Base-by-base conservation (phyloP, 1,140 invertebrate genomes). In the Musca vetustissima region DNA sequence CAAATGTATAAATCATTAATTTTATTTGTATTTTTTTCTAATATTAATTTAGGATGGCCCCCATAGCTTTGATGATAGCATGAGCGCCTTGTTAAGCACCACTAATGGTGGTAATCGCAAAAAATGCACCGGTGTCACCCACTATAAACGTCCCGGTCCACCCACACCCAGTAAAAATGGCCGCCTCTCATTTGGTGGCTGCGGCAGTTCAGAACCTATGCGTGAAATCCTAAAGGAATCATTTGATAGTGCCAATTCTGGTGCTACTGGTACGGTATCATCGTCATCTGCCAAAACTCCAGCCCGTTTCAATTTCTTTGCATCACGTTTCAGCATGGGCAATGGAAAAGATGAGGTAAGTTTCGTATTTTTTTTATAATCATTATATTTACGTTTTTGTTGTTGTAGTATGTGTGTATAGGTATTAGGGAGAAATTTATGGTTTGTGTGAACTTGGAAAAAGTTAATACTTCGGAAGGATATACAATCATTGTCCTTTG, bases 151-250 rank as follows among this genome's bases (percentile, higher is more conserved):
- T 79, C 92, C 92, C 1, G 92, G 92, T 6, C 92, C 92, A 53
- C 92, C 92, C 14, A 94, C 92, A 8, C 92, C 92, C 3, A 92
- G 91, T 81, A 93, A 92, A 83, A 89, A 92, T 79, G 91, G 90
- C 1, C 84, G 90, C 70, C 76, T 88, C 13, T 92, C 90, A 3
- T 70, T 83, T 85, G 73, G 87, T 86, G 81, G 87, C 85, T 43
- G 36, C 11, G 36, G 6, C 11, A 74, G 70, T 55, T 76, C 73
- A 15, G 80, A 81, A 22, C 74, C 76, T 4, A 67, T 73, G 11
- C 70, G 78, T 0, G 79, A 82, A 64, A 76, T 81, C 22, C 47
- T 83, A 19, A 74, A 74, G n/a, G 81, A 83, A 53, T 74, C 57
- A 1, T 67, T 64, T 36, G 73, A 77, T 43, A 53, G 36, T n/a